Conservation (phyloP, 2,888 invertebrate species). For the Dynastes grantii region DNA sequence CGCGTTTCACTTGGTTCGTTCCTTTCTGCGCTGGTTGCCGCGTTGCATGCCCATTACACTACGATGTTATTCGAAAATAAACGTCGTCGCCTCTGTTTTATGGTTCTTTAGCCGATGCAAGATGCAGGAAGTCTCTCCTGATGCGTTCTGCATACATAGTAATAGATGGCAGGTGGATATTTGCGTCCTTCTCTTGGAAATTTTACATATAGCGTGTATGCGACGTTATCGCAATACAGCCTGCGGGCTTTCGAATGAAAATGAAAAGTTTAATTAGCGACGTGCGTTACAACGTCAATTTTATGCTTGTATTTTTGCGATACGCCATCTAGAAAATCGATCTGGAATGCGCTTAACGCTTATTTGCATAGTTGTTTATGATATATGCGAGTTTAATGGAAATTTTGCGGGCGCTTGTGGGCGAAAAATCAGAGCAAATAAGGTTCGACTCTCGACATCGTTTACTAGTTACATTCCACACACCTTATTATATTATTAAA, state of each 20-base stretch:
- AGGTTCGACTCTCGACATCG: neutral
- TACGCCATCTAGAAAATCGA: conserved; percentile 23
- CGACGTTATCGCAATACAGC: neutral
- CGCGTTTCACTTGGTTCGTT: conserved; percentile 1
- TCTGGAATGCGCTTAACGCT: conserved; percentile 10
- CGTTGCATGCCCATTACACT: conserved; percentile 27
- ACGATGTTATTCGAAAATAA: conserved; percentile 33
- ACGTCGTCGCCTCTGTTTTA: conserved; percentile 23
- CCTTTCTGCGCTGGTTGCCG: conserved; percentile 6
- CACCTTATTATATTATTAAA: conserved; percentile 9
- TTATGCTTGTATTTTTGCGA: conserved; percentile 13
- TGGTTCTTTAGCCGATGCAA: conserved; percentile 1
- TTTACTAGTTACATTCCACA: neutral
- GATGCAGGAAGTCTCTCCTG: conserved; percentile 17
- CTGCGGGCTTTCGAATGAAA: neutral
- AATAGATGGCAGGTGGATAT: conserved; percentile 16
- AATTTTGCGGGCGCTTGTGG: conserved; percentile 2
- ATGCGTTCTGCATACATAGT: neutral
- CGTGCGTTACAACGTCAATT: conserved; percentile 34
- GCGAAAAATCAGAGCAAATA: conserved; percentile 11
- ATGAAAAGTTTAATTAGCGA: conserved; percentile 28
- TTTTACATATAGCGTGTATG: neutral
- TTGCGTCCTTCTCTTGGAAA: conserved; percentile 12
- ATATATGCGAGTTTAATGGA: conserved; percentile 18
- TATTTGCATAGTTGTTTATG: conserved; percentile 23